phyloP scores from a whole-genome alignment of 2,113 vertebrate genomes.

The Nanorana parkeri region DNA sequence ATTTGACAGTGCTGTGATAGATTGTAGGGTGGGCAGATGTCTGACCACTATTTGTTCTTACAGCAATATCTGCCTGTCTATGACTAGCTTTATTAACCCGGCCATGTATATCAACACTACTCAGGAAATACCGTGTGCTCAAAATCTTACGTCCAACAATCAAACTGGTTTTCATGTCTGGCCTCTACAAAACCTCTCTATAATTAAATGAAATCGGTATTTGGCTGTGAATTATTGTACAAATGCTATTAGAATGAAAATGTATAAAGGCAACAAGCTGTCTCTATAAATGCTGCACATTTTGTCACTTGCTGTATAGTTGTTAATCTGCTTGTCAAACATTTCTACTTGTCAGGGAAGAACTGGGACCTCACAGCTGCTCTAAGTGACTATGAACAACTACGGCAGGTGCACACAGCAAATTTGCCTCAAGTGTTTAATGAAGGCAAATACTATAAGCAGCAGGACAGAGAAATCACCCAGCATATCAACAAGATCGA shows the following conservation, averaged over 20 bases:
- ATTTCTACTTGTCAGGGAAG: slow-evolving; percentile 81
- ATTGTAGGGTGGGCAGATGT: no score
- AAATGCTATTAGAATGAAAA: background rate
- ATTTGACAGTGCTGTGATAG: no score
- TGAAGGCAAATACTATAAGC: slow-evolving; percentile 86
- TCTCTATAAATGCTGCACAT: background rate
- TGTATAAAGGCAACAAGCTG: background rate
- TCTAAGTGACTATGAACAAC: slow-evolving; percentile 93
- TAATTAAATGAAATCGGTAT: no score
- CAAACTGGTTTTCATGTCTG: no score
- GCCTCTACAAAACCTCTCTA: no score
- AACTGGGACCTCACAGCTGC: slow-evolving; percentile 98
- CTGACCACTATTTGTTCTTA: no score
- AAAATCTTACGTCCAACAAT: no score
- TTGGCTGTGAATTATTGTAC: background rate
- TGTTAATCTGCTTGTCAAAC: background rate
- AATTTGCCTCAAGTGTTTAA: slow-evolving; percentile 94
- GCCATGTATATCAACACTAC: no score
- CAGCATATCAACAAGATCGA: slow-evolving; percentile 81
- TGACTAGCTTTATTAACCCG: no score
- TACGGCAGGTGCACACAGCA: slow-evolving; percentile 93
- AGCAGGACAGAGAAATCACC: slow-evolving; percentile 77
- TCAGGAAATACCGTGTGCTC: no score
- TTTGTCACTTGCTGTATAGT: background rate
- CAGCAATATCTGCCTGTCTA: no score